Conservation (phyloP, 1,140 invertebrate species). For the Melipona quadrifasciata region DNA sequence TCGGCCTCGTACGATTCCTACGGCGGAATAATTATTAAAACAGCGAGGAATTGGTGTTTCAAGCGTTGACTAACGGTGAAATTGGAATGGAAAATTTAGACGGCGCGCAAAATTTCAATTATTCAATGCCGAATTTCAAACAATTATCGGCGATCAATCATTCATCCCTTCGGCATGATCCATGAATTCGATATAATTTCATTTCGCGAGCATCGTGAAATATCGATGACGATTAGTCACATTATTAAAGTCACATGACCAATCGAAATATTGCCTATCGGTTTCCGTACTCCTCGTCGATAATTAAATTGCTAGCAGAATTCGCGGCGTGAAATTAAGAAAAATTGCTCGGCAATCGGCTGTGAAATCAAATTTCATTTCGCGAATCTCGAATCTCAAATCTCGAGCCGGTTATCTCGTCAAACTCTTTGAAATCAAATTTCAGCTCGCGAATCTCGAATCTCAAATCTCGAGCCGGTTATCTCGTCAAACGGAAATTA, state of each 20-base stretch:
- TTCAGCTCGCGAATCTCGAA: neutral
- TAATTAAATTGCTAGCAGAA: neutral
- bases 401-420: too few species aligned
- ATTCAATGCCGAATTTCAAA: too few species aligned
- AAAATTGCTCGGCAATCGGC: too few species aligned
- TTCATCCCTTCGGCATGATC: too few species aligned
- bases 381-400: neutral
- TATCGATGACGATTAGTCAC: too few species aligned
- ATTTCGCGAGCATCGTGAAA: neutral
- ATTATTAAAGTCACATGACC: too few species aligned
- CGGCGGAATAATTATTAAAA: neutral
- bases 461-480: neutral
- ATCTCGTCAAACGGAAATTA: neutral
- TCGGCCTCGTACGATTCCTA: neutral
- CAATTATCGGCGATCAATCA: too few species aligned
- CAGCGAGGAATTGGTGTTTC: neutral
- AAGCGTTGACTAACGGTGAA: neutral
- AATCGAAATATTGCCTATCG: too few species aligned
- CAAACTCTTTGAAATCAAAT: neutral
- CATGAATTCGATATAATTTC: too few species aligned
- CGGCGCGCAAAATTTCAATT: neutral
- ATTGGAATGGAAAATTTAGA: neutral
- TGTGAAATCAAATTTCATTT: neutral
- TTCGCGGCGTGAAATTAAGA: neutral
- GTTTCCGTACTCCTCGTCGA: too few species aligned